Evolutionary conservation across 2,888 invertebrate species (phyloP).

Genomic region (Gryllus longicercus): DNA sequence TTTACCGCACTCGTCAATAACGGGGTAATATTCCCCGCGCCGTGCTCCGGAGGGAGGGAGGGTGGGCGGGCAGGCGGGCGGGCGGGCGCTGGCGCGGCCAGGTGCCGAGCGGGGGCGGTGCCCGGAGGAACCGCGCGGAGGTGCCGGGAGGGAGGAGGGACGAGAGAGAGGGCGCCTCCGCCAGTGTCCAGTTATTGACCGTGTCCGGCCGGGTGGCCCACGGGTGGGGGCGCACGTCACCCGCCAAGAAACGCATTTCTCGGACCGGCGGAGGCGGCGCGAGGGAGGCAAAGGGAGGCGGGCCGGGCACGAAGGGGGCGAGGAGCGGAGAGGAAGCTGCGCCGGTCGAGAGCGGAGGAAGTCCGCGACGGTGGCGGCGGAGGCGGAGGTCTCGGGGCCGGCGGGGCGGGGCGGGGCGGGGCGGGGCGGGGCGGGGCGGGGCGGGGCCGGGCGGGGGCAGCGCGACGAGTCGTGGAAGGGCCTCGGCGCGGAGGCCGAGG

Average conservation of each 20-base stretch:
- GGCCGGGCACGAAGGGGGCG: neutral
- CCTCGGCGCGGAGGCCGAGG: neutral
- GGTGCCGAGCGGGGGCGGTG: too few species aligned
- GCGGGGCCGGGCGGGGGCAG: slow-evolving; percentile 29
- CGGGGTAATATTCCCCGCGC: neutral
- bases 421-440: slow-evolving; percentile 23
- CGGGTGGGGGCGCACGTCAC: neutral
- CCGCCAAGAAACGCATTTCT: slow-evolving; percentile 1
- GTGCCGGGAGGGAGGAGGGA: neutral
- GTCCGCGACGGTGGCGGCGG: neutral
- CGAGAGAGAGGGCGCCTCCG: slow-evolving; percentile 38
- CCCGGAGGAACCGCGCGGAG: too few species aligned
- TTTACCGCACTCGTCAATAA: slow-evolving; percentile 17
- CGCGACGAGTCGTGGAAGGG: neutral
- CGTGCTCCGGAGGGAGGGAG: neutral
- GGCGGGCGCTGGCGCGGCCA: too few species aligned
- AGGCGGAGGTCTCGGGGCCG: too few species aligned
- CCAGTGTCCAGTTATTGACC: slow-evolving; percentile 49
- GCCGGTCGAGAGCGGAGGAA: neutral
- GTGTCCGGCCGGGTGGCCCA: slow-evolving; percentile 37
- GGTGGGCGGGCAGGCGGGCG: neutral
- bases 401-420: slow-evolving; percentile 29
- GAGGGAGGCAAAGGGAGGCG: slow-evolving; percentile 20
- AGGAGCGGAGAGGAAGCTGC: neutral
- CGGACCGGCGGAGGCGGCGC: slow-evolving; percentile 18